phyloP scores from a whole-genome alignment of 2,113 vertebrate species.

The Dipodomys ordii region DNA sequence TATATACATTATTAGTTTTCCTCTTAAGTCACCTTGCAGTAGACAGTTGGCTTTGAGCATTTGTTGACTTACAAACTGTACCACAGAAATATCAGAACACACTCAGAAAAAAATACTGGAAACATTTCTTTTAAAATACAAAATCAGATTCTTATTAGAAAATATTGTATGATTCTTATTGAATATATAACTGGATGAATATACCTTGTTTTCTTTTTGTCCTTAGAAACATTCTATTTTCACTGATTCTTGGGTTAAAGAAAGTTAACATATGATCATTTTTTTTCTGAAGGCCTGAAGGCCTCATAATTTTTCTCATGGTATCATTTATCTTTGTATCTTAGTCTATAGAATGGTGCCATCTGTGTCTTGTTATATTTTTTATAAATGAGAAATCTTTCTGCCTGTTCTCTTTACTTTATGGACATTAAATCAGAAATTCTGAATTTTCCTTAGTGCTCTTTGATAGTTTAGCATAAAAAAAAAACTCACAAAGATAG shows the following conservation, averaged over 20 bases:
- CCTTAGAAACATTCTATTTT: neutral
- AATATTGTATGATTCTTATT: neutral
- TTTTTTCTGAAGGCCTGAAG: neutral
- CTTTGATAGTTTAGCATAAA: neutral
- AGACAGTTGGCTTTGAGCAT: neutral
- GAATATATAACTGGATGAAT: slow-evolving; percentile 40
- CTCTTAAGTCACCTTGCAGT: neutral
- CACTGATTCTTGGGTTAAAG: neutral
- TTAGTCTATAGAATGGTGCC: neutral
- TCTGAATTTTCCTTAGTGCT: neutral
- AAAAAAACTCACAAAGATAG: neutral
- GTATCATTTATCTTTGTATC: neutral
- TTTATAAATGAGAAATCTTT: slow-evolving; percentile 3
- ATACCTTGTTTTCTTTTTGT: neutral
- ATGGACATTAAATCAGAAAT: slow-evolving; percentile 30
- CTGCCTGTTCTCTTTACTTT: neutral
- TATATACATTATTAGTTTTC: neutral
- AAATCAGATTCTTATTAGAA: slow-evolving; percentile 32
- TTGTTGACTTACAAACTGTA: neutral
- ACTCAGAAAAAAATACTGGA: neutral
- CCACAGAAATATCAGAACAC: neutral
- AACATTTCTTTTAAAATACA: slow-evolving; percentile 31
- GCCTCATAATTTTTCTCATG: neutral
- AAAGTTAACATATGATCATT: neutral
- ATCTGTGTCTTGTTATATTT: neutral